Conservation (phyloP, 2,113 vertebrate species). For the Mesocricetus auratus region DNA sequence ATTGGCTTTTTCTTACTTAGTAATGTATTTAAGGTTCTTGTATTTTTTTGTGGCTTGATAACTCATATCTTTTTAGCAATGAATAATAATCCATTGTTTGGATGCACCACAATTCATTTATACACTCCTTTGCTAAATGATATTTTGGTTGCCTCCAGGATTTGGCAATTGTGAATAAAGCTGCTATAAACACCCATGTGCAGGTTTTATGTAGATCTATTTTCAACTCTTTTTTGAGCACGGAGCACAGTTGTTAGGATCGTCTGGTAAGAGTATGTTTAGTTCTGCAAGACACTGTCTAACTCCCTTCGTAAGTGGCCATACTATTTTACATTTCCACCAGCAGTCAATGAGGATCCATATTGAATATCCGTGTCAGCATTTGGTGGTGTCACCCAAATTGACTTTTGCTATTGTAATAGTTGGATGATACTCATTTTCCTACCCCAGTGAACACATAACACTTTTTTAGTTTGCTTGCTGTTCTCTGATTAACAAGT, state of each 20-base stretch:
- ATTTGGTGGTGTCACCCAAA: background rate
- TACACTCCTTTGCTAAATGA: background rate
- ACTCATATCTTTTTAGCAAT: background rate
- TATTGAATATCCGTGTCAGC: background rate
- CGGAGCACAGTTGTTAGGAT: background rate
- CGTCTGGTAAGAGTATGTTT: background rate
- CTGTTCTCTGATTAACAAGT: background rate
- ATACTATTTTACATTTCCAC: background rate
- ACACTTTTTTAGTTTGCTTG: background rate
- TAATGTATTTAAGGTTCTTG: background rate
- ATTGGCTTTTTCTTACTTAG: conserved; percentile 23
- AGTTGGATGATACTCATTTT: background rate
- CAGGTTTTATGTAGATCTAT: background rate
- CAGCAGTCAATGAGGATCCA: background rate
- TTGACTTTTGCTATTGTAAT: background rate
- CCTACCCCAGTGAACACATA: background rate
- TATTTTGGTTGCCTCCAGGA: background rate
- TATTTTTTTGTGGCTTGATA: conserved; percentile 32
- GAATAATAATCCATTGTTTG: background rate
- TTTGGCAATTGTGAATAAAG: conserved; percentile 5
- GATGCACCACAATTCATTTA: background rate
- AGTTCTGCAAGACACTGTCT: background rate
- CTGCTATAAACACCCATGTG: background rate
- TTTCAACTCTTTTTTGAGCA: conserved; percentile 24
- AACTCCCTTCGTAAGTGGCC: background rate